Conservation (phyloP, 2,113 vertebrate genomes). For the Antechinus stuartii region DNA sequence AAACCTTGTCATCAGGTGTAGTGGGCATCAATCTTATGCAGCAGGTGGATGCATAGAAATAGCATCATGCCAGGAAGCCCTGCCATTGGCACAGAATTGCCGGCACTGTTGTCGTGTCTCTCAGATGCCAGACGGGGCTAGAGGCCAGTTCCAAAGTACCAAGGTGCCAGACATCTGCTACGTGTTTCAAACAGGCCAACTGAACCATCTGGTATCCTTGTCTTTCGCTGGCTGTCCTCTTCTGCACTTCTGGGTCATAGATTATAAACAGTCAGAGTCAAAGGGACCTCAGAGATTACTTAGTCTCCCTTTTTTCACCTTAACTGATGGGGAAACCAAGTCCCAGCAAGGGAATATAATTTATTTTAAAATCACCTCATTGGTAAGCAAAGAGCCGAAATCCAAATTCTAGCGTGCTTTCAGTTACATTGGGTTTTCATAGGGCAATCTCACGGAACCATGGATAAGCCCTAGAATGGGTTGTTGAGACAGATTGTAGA, state of each 20-base stretch:
- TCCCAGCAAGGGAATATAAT: background rate
- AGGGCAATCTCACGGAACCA: background rate
- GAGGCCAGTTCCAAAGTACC: background rate
- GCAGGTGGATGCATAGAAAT: background rate
- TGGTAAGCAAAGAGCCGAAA: background rate
- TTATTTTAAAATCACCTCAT: background rate
- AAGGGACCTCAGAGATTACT: background rate
- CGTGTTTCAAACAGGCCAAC: background rate
- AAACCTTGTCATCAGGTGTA: background rate
- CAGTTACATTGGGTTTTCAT: background rate
- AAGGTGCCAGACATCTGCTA: constrained; percentile 1
- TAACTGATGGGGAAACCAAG: background rate
- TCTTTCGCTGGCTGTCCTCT: background rate
- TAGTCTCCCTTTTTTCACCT: background rate
- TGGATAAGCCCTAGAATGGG: background rate
- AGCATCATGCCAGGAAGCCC: background rate
- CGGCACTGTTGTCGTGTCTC: background rate
- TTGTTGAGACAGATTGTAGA: background rate
- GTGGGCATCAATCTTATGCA: constrained; percentile 6
- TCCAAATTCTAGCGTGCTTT: background rate
- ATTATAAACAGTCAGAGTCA: background rate
- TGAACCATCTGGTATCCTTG: background rate
- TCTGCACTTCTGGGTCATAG: background rate
- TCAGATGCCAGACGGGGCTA: background rate
- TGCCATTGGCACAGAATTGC: background rate